Base-by-base conservation (phyloP, 2,113 vertebrate genomes). In the Lophura nycthemera region DNA sequence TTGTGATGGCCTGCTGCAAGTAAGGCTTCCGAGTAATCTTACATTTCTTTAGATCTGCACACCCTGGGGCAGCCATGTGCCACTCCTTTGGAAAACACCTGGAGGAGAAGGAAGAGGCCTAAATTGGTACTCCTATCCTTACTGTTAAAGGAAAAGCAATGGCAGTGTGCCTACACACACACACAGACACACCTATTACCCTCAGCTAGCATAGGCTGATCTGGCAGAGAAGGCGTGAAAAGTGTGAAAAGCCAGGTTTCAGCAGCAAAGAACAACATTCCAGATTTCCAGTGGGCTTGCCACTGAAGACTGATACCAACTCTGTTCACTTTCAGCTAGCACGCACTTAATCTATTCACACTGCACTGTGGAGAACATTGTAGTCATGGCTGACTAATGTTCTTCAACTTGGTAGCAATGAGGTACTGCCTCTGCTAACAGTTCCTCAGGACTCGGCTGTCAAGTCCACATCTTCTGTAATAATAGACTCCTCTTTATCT, bases 141-240 rank as follows among this genome's bases (percentile, higher is more conserved):
- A 25, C 38, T 57, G 32, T 48, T 36, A 52, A 81, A 76, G 56
- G 22, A 66, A 88, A 27, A 47, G 30, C 38, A 76, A 15, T 11
- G 60, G 63, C 76, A 7, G 0, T 45, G 1, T 9, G 15, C 45
- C 81, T 36, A 7, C 45, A 24, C 10, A 2, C 47, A 16, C 29
- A 18, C 0, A 1, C 30, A 16, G 32, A 5, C 32, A 32, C 24
- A 27, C 13, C 45, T 18, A 3, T 61, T 30, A 8, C n/a, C 57
- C 36, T 40, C 70, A 84, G 32, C 11, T 20, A 40, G 15, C 64
- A 52, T 0, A 42, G 65, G n/a, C 54, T 45, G 47, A 14, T 47
- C 67, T 11, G 75, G 66, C 47, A 88, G 25, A 52, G 43, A 29
- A 6, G 7, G 34, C 48, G 19, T 11, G 30, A 73, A 63, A 86